Base-by-base conservation (phyloP, 30 jellyfish, hydroid and myxozoan species). In the Hydractinia echinata region DNA sequence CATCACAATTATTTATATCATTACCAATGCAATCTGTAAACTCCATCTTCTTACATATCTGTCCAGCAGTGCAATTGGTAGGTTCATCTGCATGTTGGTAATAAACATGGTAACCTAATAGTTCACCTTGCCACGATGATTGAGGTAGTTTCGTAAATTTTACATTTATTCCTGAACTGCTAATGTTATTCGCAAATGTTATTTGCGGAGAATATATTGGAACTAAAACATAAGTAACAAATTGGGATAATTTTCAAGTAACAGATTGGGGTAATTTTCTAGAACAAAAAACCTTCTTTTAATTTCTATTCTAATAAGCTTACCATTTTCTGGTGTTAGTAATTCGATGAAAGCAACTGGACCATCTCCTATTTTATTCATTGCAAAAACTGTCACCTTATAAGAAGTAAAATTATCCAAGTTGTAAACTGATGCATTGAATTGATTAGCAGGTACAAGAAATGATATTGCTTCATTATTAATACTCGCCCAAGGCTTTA, bases 41-140 rank as follows among this genome's bases (percentile, higher is more conserved):
- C 55, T 50, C n/a, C 15, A 20, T 14, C 39, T 71, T 48, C 60
- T 20, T 7, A 52, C 60, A 71, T 8, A 52, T 20, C 3, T 64
- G 51, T n/a, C 39, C 19, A 6, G 74, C 19, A 30, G 44, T 30
- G 44, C 44, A 30, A 52, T 71, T 30, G 55, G 15, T 30, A 71
- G 51, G 81, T 20, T 71, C 81, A 15, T 71, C 81, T 19, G 81
- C 61, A 14, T 19, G 53, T 52, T 71, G 81, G 53, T 71, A 71
- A 52, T n/a, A 71, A 19, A 71, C 50, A 30, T 20, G 18, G 53
- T 71, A 71, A 8, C 81, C 81, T 8, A 50, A 7, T 20, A 71
- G n/a, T 6, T 15, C 60, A 20, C 81, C 81, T 71, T 71, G 60
- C 15, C 18, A 20, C 55, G 18, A 9, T 19, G 81, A n/a, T 13